phyloP scores from a whole-genome alignment of 2,113 vertebrate genomes.

The Cryptotis parvus region DNA sequence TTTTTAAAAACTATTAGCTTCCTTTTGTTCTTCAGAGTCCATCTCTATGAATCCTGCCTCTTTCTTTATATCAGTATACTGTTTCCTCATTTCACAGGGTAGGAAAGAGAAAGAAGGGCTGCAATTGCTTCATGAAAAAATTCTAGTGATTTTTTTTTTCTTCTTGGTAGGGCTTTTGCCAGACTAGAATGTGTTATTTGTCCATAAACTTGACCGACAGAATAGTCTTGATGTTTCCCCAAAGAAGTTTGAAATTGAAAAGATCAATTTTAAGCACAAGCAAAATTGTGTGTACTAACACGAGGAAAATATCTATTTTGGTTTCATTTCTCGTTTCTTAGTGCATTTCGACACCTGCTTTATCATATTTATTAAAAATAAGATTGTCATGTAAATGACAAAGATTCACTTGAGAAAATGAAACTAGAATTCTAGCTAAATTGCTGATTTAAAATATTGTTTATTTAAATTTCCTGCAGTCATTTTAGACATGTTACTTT shows the following conservation, averaged over 20 bases:
- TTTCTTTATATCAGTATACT: constrained; percentile 52
- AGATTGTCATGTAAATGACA: constrained; percentile 31
- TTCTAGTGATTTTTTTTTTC: constrained; percentile 26
- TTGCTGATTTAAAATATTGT: constrained; percentile 28
- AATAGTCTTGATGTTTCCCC: background rate
- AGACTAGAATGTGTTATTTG: constrained; percentile 3
- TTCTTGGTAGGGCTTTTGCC: constrained; percentile 27
- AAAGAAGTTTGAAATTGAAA: background rate
- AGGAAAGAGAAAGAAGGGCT: constrained; percentile 39
- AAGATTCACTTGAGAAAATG: constrained; percentile 26
- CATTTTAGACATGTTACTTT: background rate
- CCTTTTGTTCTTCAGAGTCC: constrained; percentile 59
- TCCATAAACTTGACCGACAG: background rate
- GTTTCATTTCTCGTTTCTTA: constrained; percentile 20
- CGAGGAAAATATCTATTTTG: constrained; percentile 16
- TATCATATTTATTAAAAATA: constrained; percentile 30
- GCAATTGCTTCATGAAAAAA: constrained; percentile 62
- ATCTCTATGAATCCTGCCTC: constrained; percentile 30
- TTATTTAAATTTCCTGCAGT: constrained; percentile 19
- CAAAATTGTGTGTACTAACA: background rate
- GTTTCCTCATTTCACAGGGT: constrained; percentile 55
- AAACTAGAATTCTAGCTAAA: constrained; percentile 34
- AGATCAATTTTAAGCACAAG: constrained; percentile 28
- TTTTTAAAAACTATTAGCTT: constrained; percentile 51
- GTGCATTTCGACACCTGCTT: constrained; percentile 31